These are phyloP conservation scores for Ceratina japonica DNA, from an alignment of 1,140 invertebrate species.

Conservation along the genomic window DNA sequence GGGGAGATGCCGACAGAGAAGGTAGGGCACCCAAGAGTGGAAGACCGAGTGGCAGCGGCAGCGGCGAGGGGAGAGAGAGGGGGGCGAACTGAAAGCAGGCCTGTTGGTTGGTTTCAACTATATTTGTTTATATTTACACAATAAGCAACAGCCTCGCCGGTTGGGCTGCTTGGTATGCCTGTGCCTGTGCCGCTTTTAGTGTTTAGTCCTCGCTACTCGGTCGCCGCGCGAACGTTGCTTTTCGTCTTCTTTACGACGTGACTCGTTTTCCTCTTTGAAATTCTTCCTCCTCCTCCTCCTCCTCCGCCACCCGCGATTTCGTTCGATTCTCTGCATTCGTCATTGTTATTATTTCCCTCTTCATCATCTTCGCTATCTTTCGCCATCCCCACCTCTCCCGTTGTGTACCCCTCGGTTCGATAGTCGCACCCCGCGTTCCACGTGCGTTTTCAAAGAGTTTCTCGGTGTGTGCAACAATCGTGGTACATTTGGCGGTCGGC, in stretches of 20 bases:
- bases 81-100: conserved; percentile 75
- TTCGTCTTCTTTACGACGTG: conserved; percentile 39
- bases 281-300: not conserved
- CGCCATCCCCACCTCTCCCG: not conserved
- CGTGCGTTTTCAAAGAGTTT: not conserved
- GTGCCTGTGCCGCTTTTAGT: conserved; percentile 74
- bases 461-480: not conserved
- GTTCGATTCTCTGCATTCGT: not conserved
- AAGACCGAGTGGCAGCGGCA: conserved; percentile 26
- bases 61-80: conserved; percentile 34
- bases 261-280: conserved; percentile 6
- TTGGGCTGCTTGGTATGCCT: conserved; percentile 67
- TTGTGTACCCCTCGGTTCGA: not conserved
- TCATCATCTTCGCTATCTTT: not conserved
- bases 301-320: not conserved
- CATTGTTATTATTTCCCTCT: not conserved
- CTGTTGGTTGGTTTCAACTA: conserved; percentile 80
- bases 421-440: not conserved
- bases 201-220: conserved; percentile 76
- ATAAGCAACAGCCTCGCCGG: conserved; percentile 78
- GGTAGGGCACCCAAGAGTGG: conserved; percentile 56
- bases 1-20: conserved; percentile 46
- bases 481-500: not conserved
- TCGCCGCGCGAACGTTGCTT: conserved; percentile 66
- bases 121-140: conserved; percentile 81